Evolutionary conservation across 1,140 invertebrate genomes (phyloP), one percentile per base, ranked within the genome.

Genomic region (Laupala kohalensis): DNA sequence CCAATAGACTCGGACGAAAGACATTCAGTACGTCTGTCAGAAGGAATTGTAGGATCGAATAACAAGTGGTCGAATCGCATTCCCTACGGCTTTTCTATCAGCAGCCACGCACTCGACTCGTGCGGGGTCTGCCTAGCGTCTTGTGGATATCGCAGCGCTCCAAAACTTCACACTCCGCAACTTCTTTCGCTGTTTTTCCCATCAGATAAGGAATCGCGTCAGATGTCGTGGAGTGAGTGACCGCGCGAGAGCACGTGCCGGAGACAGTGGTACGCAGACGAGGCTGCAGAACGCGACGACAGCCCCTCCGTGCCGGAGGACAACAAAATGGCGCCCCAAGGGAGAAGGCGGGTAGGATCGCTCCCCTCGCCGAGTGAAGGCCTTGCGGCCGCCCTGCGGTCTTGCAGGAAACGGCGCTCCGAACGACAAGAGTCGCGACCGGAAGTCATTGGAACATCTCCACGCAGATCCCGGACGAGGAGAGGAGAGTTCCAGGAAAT

Each of bases 341-440:
- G 74, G 73, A 73, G 3, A 28, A 63, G 69, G 30, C n/a, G 19
- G 72, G 66, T 25, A 19, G 67, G 67, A 28, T 81, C 82, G 82
- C 82, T 79, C 37, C 37, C 1, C 37, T 4, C 37, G 37, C 37
- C 9, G 37, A 53, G 37, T 53, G n/a, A n/a, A n/a, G n/a, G n/a
- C n/a, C n/a, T n/a, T n/a, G 37, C 37, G 37, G 37, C 1, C 37
- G 37, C 19, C 19, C 37, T 53, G 37, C 37, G 37, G 19, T 53
- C 37, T 13, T 53, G 37, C 37, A 53, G 37, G 37, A 53, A 53
- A 19, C 37, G 37, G 9, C 37, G 1, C 0, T 19, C 37, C 37
- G 19, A 53, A 53, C 37, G 37, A 53, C 4, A 19, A n/a, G 37
- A 19, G 37, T 19, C 19, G 37, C 37, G 37, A 19, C 37, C 37